Conservation (phyloP, 2,888 invertebrate species). For the Elaeidobius kamerunicus region DNA sequence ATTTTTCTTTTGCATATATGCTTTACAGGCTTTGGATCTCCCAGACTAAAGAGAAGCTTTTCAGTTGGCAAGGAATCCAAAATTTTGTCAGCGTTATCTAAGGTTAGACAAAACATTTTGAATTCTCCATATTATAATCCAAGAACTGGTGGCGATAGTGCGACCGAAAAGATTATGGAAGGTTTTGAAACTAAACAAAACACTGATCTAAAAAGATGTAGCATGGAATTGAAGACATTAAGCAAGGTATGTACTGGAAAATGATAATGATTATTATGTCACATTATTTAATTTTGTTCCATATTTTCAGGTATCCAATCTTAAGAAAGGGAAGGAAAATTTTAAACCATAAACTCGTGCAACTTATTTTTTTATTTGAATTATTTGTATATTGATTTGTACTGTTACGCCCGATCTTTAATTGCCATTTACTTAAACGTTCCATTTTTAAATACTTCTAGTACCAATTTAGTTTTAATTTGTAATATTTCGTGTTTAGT, state of each 20-base stretch:
- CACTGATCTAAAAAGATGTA: background rate
- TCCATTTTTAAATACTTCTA: too few relatives aligned
- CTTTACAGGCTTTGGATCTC: background rate
- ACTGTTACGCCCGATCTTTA: too few relatives aligned
- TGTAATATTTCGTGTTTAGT: too few relatives aligned
- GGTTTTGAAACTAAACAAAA: background rate
- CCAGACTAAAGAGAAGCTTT: slow-evolving; percentile 27
- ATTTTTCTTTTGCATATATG: background rate
- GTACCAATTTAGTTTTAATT: too few relatives aligned
- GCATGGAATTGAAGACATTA: slow-evolving; percentile 4
- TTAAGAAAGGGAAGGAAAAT: too few relatives aligned
- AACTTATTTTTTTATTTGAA: too few relatives aligned
- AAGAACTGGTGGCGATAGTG: background rate
- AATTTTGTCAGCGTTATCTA: slow-evolving; percentile 31
- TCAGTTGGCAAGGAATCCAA: slow-evolving; percentile 30
- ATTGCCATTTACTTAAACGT: too few relatives aligned
- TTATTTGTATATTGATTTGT: too few relatives aligned
- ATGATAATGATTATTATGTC: too few relatives aligned
- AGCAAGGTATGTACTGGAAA: slow-evolving; percentile 13
- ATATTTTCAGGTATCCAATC: too few relatives aligned
- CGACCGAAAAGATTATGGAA: background rate
- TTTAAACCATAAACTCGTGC: too few relatives aligned
- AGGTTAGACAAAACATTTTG: slow-evolving; percentile 32
- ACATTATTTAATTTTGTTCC: too few relatives aligned
- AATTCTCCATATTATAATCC: slow-evolving; percentile 28